Evolutionary conservation across 2,888 invertebrate genomes (phyloP).

Genomic region (Microdon myrmicae): DNA sequence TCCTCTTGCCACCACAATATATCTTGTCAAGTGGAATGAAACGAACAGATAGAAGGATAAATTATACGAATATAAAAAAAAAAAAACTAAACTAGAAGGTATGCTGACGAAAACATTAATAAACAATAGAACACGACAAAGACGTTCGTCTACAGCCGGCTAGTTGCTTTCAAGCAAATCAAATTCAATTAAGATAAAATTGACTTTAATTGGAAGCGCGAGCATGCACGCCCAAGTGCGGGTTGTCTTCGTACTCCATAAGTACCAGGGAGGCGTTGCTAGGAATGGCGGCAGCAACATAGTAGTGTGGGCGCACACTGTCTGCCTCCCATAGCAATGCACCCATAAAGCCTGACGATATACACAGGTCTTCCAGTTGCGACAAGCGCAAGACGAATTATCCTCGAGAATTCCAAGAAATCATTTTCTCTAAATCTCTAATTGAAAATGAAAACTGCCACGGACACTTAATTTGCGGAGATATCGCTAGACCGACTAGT

Average conservation of each 20-base stretch:
- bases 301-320: no score
- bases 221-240: constrained; percentile 41
- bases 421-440: constrained; percentile 9
- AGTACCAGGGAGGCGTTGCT: neutral
- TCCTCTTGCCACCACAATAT: constrained; percentile 15
- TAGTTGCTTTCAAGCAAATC: constrained; percentile 33
- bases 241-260: constrained; percentile 4
- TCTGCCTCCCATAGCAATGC: no score
- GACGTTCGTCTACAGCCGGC: constrained; percentile 15
- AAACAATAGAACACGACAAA: constrained; percentile 35
- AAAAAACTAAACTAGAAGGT: no score
- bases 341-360: no score
- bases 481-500: no score
- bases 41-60: neutral
- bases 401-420: constrained; percentile 1
- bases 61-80: neutral
- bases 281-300: neutral
- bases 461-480: neutral
- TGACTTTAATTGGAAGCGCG: constrained; percentile 43
- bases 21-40: constrained; percentile 16
- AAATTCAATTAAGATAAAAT: constrained; percentile 49
- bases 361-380: constrained; percentile 18
- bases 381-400: constrained; percentile 1
- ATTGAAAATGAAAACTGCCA: constrained; percentile 18
- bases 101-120: no score